phyloP scores from a whole-genome alignment of 2,113 vertebrate species.

The Pyxicephalus adspersus region DNA sequence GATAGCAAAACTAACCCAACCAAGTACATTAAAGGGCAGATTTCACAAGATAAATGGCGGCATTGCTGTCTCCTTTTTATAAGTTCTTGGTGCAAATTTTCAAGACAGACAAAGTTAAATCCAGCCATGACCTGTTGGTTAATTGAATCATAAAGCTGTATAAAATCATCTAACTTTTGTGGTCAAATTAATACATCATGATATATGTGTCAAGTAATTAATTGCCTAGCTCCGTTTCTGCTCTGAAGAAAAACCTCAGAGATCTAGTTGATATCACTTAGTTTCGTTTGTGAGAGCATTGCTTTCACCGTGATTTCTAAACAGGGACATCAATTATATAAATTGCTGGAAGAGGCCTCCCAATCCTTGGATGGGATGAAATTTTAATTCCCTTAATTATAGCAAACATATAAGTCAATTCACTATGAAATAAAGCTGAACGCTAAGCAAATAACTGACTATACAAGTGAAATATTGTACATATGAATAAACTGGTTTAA shows the following conservation, averaged over 20 bases:
- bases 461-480: no score
- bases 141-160: constrained; percentile 46
- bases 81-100: constrained; percentile 25
- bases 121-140: constrained; percentile 37
- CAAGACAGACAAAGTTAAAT: constrained; percentile 35
- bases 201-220: constrained; percentile 42
- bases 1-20: background rate
- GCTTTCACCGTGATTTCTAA: constrained; percentile 31
- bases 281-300: constrained; percentile 33
- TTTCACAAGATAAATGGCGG: constrained; percentile 20
- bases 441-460: no score
- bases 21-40: constrained; percentile 28
- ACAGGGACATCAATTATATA: constrained; percentile 42
- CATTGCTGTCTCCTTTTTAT: constrained; percentile 22
- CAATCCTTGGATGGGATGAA: constrained; percentile 4
- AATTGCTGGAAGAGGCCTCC: background rate
- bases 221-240: constrained; percentile 29
- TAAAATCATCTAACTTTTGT: constrained; percentile 38
- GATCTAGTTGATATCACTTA: constrained; percentile 38
- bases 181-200: constrained; percentile 46
- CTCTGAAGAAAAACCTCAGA: constrained; percentile 40
- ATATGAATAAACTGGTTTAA: no score
- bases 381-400: constrained; percentile 18
- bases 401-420: constrained; percentile 14
- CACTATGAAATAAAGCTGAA: background rate